Evolutionary conservation across 2,797 vertebrate species (phyloP).

Genomic region (Falco peregrinus): DNA sequence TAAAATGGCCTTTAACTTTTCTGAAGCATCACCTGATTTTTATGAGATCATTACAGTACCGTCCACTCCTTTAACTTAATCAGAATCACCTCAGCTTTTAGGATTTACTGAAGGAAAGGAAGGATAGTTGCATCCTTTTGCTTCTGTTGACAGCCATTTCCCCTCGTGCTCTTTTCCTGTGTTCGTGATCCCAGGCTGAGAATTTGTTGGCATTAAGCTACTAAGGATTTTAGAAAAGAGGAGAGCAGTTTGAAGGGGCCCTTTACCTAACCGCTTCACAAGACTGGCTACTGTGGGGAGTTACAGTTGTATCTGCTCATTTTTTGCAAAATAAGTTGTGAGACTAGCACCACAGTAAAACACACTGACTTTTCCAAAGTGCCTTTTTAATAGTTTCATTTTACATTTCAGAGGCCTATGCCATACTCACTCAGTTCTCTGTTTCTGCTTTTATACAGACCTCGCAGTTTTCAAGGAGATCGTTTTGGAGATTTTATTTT

Average conservation of each 20-base stretch:
- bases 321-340: neutral
- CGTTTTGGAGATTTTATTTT: slow-evolving; percentile 57
- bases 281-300: neutral
- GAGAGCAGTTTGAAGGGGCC: neutral
- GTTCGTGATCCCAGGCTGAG: neutral
- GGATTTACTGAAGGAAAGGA: neutral
- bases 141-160: neutral
- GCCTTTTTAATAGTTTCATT: neutral
- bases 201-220: neutral
- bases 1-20: slow-evolving; percentile 1
- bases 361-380: neutral
- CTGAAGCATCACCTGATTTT: neutral
- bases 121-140: neutral
- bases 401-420: neutral
- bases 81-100: neutral
- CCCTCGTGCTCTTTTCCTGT: neutral
- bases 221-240: neutral
- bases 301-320: neutral
- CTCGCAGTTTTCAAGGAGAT: slow-evolving; percentile 37
- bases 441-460: slow-evolving; percentile 55
- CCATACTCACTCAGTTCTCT: neutral
- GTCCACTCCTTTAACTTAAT: neutral
- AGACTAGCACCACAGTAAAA: neutral
- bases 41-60: neutral
- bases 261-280: neutral